Base-by-base conservation (phyloP, 2,797 vertebrate species). In the Anguilla obscura region DNA sequence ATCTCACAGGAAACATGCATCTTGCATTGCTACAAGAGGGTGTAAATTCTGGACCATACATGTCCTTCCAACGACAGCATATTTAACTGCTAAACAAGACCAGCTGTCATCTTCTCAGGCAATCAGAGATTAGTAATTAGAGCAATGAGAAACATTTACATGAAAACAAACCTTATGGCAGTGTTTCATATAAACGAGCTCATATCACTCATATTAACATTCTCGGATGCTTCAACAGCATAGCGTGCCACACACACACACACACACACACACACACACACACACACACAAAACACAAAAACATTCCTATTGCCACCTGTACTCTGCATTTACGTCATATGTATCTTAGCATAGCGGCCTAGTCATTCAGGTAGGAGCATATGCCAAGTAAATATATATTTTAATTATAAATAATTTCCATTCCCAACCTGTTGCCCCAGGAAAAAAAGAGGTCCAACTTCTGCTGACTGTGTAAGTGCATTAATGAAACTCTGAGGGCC, bases 401-500 rank as follows among this genome's bases (percentile, higher is more conserved):
- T 45, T 80, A 48, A 21, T 80, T 80, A 24, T 45, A 5, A 45
- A 24, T 80, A 45, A 80, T 48, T 80, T 80, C 36, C 40, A 45
- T 48, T 86, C 33, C 85, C 48, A 12, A 71, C 84, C 85, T 71
- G 60, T 63, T n/a, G 85, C 18, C 27, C 40, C 52, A 10, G 14
- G 33, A 33, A 50, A 85, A 27, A 10, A 27, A 85, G 14, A 12
- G 14, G 9, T 54, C 54, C 21, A n/a, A 60, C 30, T 63, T 83
- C 79, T 6, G 30, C 10, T 36, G 79, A n/a, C 16, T 36, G 40
- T 18, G 60, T 36, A 50, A 18, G 50, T 40, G 21, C 9, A 80
- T 80, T 80, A 87, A 86, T 83, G 76, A 66, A 82, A 24, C 36
- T 84, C 86, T 16, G 4, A 21, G 56, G 79, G 58, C 9, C 56